These are phyloP conservation scores for Spongilla lacustris DNA, from an alignment of 37 sponge, comb jelly and placozoan genomes.

Conservation along the genomic window DNA sequence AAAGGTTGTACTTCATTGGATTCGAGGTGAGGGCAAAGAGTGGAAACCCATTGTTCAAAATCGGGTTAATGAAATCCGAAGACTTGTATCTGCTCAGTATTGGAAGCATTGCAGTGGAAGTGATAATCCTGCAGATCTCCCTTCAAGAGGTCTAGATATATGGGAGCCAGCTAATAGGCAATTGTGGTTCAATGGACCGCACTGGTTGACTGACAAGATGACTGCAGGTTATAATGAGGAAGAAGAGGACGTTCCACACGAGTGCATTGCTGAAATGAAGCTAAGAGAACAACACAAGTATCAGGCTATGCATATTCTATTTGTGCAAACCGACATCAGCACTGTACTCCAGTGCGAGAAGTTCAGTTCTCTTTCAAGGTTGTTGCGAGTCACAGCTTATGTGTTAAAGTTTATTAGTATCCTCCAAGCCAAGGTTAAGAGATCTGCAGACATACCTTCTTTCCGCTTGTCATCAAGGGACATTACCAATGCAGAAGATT, in stretches of 20 bases:
- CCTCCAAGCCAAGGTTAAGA: too few species aligned
- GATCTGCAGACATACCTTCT: background rate
- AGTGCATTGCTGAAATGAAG: conserved; percentile 25
- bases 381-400: conserved; percentile 13
- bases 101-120: conserved; percentile 6
- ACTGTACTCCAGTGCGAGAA: conserved; percentile 4
- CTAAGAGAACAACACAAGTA: background rate
- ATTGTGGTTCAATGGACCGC: conserved; percentile 17
- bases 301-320: background rate
- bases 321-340: background rate
- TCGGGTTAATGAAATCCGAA: background rate
- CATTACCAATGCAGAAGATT: conserved; percentile 8
- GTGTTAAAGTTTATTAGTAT: conserved; percentile 7
- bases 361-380: background rate
- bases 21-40: conserved; percentile 19
- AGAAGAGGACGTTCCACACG: conserved; percentile 10
- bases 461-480: background rate
- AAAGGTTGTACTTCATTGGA: conserved; percentile 36
- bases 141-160: conserved; percentile 23
- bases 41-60: conserved; percentile 37
- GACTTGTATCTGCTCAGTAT: background rate
- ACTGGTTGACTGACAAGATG: background rate
- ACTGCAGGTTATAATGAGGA: background rate
- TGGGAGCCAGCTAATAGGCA: background rate
- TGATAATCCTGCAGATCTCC: conserved; percentile 35